These are phyloP conservation scores for Coleophora deauratella DNA, from an alignment of 2,888 invertebrate genomes.

Conservation along the genomic window DNA sequence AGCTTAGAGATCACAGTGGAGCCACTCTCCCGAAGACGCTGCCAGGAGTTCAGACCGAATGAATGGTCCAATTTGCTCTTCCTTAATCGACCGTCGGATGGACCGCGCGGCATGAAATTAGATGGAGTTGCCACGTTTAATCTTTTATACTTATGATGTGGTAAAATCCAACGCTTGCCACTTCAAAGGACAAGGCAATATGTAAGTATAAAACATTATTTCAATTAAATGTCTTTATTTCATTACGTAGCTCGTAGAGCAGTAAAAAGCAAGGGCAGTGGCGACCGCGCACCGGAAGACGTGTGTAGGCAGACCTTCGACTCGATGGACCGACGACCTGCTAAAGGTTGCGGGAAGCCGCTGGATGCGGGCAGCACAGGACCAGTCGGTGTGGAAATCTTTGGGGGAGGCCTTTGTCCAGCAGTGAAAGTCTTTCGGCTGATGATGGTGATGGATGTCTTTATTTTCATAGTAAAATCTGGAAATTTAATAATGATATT, in stretches of 20 bases:
- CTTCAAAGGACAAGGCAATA: neutral
- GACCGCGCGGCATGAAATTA: constrained; percentile 62
- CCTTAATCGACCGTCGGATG: constrained; percentile 62
- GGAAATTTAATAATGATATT: too few species aligned
- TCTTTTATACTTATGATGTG: neutral
- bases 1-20: constrained; percentile 10
- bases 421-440: too few species aligned
- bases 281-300: too few species aligned
- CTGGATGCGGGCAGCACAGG: too few species aligned
- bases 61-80: constrained; percentile 62
- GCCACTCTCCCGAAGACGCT: constrained; percentile 15
- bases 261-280: neutral
- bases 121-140: constrained; percentile 26
- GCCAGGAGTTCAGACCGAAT: constrained; percentile 36
- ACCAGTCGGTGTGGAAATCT: too few species aligned
- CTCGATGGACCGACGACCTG: too few species aligned
- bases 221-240: too few species aligned
- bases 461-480: too few species aligned
- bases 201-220: neutral
- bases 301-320: too few species aligned
- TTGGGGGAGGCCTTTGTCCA: too few species aligned
- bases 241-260: neutral
- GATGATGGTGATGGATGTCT: too few species aligned
- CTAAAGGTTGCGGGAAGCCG: too few species aligned
- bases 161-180: neutral